Percentiles rank a stretch among this genome's conserved stretches.
Conservation (phyloP, 2,888 invertebrate genomes). For the Anthophora plumipes region DNA sequence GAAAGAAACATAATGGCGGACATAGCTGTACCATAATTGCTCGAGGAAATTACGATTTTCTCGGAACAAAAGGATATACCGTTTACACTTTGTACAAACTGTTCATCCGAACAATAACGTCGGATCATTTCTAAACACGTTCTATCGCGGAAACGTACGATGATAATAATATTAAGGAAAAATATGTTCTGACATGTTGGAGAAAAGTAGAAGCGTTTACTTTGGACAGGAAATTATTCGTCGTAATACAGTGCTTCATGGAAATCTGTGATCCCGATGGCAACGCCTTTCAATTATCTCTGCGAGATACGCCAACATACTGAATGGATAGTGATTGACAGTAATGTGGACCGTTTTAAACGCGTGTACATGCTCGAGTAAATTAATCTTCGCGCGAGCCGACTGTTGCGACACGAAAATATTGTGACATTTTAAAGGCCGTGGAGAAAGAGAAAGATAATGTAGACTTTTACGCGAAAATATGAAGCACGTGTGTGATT, state of each 20-base stretch:
- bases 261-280: slow-evolving; percentile 17
- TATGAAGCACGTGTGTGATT: slow-evolving; percentile 15
- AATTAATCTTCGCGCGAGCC: slow-evolving; percentile 39
- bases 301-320: not conserved
- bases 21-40: slow-evolving; percentile 29
- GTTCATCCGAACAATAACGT: slow-evolving; percentile 8
- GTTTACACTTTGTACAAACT: slow-evolving; percentile 18
- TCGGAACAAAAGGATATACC: slow-evolving; percentile 26
- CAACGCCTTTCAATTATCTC: slow-evolving; percentile 40
- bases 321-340: slow-evolving; percentile 39
- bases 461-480: slow-evolving; percentile 20
- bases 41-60: slow-evolving; percentile 40
- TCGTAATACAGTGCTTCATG: slow-evolving; percentile 7
- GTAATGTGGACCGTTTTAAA: slow-evolving; percentile 22
- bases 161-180: not conserved
- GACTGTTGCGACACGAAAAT: slow-evolving; percentile 37
- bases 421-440: slow-evolving; percentile 47
- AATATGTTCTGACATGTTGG: not conserved
- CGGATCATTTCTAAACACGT: not conserved
- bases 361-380: not conserved
- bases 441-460: slow-evolving; percentile 30
- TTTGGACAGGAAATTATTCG: slow-evolving; percentile 33
- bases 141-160: slow-evolving; percentile 14
- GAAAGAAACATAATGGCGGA: slow-evolving; percentile 41
- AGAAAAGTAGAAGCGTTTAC: not conserved